These are phyloP conservation scores for Menura novaehollandiae DNA, from an alignment of 2,113 vertebrate genomes.

Conservation along the genomic window DNA sequence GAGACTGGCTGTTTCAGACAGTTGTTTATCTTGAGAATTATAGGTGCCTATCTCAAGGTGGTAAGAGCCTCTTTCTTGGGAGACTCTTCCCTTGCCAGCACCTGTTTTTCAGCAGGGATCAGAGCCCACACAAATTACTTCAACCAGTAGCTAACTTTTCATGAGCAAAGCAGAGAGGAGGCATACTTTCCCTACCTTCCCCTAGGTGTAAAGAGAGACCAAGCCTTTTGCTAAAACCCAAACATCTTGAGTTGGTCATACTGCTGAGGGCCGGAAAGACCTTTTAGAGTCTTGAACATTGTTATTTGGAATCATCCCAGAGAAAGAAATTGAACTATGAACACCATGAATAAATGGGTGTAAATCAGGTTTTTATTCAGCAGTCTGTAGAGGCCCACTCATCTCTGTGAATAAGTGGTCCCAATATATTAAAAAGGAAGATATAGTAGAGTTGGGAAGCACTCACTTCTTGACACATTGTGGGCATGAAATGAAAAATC, in stretches of 20 bases:
- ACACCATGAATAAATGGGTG: background rate
- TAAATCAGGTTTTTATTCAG: background rate
- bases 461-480: background rate
- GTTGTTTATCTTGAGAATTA: background rate
- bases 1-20: background rate
- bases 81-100: background rate
- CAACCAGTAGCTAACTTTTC: background rate
- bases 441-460: background rate
- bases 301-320: background rate
- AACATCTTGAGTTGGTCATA: background rate
- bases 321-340: background rate
- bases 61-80: background rate
- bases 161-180: background rate
- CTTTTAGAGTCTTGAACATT: background rate
- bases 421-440: background rate
- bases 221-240: background rate
- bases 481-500: background rate
- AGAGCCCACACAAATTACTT: background rate
- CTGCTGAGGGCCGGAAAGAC: background rate
- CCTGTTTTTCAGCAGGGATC: background rate
- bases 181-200: background rate
- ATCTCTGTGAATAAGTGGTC: background rate
- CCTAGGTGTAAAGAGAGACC: background rate
- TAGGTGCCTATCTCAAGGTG: background rate
- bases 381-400: background rate